Evolutionary conservation across 1,140 invertebrate genomes (phyloP).

Genomic region (Hyposmocoma kahamanoa): DNA sequence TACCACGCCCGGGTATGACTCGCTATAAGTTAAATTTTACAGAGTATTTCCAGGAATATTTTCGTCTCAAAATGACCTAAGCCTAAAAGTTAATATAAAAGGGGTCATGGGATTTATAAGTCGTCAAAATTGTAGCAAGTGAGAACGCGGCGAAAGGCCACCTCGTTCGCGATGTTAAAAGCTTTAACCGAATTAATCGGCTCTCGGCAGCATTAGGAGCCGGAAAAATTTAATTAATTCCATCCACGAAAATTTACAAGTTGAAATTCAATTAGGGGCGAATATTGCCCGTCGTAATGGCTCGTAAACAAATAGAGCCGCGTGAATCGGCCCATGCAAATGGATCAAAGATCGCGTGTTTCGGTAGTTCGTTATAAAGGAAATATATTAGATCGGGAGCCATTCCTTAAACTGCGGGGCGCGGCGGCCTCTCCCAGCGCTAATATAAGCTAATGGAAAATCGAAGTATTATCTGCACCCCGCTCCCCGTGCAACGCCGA

Average conservation of each 20-base stretch:
- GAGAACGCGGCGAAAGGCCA: too few species aligned
- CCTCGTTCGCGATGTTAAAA: conserved; percentile 31
- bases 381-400: conserved; percentile 62
- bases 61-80: too few species aligned
- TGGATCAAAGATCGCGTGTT: conserved; percentile 68
- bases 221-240: conserved; percentile 40
- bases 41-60: too few species aligned
- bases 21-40: too few species aligned
- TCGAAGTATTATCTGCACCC: conserved; percentile 60
- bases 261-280: conserved; percentile 45
- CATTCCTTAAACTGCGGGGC: conserved; percentile 43
- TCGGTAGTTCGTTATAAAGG: conserved; percentile 60
- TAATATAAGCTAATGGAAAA: conserved; percentile 71
- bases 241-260: conserved; percentile 39
- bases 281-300: conserved; percentile 39
- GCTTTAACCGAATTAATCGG: conserved; percentile 34
- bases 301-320: conserved; percentile 50
- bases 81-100: too few species aligned
- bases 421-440: conserved; percentile 59
- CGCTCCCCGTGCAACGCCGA: conserved; percentile 26
- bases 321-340: conserved; percentile 52
- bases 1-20: too few species aligned
- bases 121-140: too few species aligned
- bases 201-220: conserved; percentile 20
- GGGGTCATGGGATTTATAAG: too few species aligned